Conservation (phyloP, 2,797 vertebrate genomes). For the Phyllotis vaccarum region DNA sequence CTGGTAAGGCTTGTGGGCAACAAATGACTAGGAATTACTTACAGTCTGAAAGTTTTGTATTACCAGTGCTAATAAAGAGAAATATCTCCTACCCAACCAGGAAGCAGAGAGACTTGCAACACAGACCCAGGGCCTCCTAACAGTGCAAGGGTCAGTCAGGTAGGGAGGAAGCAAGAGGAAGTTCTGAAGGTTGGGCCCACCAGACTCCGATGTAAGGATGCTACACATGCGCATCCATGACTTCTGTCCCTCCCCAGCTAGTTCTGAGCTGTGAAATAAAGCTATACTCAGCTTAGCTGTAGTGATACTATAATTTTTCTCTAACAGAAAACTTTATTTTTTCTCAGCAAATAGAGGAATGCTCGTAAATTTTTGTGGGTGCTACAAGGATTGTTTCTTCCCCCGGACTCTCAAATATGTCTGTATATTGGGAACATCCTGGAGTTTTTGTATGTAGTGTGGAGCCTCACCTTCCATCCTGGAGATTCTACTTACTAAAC, state of each 20-base stretch:
- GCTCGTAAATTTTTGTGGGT: neutral
- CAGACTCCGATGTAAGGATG: constrained; percentile 26
- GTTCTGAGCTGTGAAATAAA: neutral
- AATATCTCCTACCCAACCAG: constrained; percentile 36
- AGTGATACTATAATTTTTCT: constrained; percentile 37
- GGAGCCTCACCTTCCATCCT: neutral
- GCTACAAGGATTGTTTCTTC: neutral
- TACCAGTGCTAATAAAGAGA: constrained; percentile 55
- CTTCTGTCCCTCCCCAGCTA: neutral
- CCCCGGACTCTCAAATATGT: neutral
- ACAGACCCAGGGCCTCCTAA: constrained; percentile 8
- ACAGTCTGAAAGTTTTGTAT: constrained; percentile 46
- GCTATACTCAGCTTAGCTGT: constrained; percentile 50
- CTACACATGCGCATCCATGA: constrained; percentile 6
- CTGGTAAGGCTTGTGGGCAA: neutral
- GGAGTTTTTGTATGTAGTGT: constrained; percentile 37
- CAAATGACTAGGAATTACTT: neutral
- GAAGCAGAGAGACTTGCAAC: constrained; percentile 33
- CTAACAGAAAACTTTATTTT: constrained; percentile 2
- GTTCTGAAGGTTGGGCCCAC: neutral
- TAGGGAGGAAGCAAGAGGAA: constrained; percentile 48
- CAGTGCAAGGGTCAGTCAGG: constrained; percentile 2
- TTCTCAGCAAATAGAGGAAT: constrained; percentile 45
- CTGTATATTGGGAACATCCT: neutral
- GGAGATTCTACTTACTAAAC: constrained; percentile 8